Conservation (phyloP, 1,140 invertebrate species). For the Lepidostoma basale region DNA sequence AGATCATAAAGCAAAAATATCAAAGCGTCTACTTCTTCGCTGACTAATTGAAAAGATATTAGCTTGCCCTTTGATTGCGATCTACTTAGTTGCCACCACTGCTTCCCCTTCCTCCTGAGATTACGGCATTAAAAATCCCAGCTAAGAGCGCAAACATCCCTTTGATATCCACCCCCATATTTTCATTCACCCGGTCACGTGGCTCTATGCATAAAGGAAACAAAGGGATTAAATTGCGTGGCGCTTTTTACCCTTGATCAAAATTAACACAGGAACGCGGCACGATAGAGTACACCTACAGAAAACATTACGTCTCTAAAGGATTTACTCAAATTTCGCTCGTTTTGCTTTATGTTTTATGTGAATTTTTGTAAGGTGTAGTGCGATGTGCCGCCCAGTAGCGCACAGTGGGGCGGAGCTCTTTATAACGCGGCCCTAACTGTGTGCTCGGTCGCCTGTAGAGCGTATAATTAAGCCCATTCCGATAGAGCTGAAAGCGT, state of each 20-base stretch:
- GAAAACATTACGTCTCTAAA: too few relatives aligned
- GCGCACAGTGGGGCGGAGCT: too few relatives aligned
- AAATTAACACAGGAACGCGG: too few relatives aligned
- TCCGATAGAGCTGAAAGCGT: background rate
- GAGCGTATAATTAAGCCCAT: constrained; percentile 9
- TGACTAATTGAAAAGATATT: background rate
- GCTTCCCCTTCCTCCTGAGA: background rate
- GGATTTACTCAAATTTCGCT: too few relatives aligned
- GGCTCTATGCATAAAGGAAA: constrained; percentile 27
- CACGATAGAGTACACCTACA: too few relatives aligned
- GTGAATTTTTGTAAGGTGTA: too few relatives aligned
- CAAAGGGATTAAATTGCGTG: constrained; percentile 34
- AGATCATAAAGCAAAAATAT: background rate
- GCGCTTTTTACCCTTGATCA: too few relatives aligned
- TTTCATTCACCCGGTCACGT: background rate
- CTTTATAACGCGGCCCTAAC: constrained; percentile 7
- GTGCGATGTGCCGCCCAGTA: too few relatives aligned
- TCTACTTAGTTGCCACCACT: background rate
- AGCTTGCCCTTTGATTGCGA: background rate
- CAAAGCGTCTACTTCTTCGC: background rate
- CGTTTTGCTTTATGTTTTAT: too few relatives aligned
- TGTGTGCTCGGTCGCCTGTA: background rate
- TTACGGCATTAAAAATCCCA: constrained; percentile 3
- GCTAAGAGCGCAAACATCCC: constrained; percentile 1
- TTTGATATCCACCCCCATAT: constrained; percentile 5